These are phyloP conservation scores for Naja naja DNA, from an alignment of 2,113 vertebrate species.

Conservation along the genomic window DNA sequence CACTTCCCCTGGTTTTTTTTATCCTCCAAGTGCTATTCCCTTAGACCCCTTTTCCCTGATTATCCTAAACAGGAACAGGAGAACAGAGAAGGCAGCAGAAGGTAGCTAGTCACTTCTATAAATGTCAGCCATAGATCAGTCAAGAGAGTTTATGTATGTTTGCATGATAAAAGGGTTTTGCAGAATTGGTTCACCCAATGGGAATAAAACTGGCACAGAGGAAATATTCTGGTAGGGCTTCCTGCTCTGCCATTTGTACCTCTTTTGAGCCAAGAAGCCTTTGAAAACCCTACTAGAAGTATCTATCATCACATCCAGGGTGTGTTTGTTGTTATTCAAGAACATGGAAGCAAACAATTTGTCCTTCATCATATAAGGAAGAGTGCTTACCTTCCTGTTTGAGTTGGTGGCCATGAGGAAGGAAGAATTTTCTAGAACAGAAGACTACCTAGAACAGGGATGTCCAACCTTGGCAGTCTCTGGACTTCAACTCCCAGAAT, in stretches of 20 bases:
- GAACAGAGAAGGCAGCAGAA: not conserved
- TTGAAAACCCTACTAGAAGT: constrained; percentile 14
- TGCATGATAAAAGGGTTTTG: not conserved
- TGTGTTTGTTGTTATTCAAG: not conserved
- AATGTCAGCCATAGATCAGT: not conserved
- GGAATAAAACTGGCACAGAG: not conserved
- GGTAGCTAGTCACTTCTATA: not conserved
- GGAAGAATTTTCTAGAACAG: constrained; percentile 3
- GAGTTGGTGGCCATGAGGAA: not conserved
- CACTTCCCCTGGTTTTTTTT: not conserved
- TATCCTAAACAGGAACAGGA: not conserved
- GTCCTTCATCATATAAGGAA: constrained; percentile 41
- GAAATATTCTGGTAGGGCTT: not conserved
- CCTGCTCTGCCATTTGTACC: constrained; percentile 10
- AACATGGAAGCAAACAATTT: constrained; percentile 51
- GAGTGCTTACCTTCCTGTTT: constrained; percentile 29
- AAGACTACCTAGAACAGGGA: no score
- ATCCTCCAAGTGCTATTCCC: not conserved
- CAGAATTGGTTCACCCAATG: not conserved
- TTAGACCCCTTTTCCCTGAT: no score
- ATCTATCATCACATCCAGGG: constrained; percentile 16
- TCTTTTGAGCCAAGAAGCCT: not conserved
- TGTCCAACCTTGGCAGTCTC: no score
- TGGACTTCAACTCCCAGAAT: no score
- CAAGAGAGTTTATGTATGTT: not conserved